Conservation (phyloP, 1,140 invertebrate species). For the Goniozus legneri region DNA sequence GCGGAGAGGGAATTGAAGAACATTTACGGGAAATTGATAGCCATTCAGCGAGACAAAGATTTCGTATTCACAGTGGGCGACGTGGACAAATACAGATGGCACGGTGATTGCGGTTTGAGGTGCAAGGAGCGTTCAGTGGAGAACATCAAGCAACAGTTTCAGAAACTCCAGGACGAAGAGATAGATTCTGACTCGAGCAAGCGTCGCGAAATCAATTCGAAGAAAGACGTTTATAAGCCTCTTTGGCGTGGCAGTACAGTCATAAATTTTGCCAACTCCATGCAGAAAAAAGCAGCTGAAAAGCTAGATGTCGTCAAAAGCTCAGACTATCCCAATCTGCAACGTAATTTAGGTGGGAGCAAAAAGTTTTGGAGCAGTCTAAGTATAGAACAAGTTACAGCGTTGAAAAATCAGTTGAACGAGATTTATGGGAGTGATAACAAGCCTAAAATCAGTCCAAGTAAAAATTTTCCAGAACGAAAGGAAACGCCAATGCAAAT, state of each 20-base stretch:
- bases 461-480: constrained; percentile 38
- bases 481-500: constrained; percentile 28
- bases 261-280: constrained; percentile 67
- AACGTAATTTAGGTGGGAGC: constrained; percentile 62
- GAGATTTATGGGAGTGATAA: constrained; percentile 73
- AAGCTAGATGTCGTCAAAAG: constrained; percentile 30
- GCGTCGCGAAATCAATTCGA: constrained; percentile 50
- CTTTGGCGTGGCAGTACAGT: constrained; percentile 81
- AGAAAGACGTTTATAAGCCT: constrained; percentile 72
- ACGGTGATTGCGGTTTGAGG: constrained; percentile 71
- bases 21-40: constrained; percentile 74
- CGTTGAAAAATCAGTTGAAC: constrained; percentile 75
- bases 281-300: constrained; percentile 54
- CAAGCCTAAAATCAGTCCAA: constrained; percentile 28
- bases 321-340: constrained; percentile 32
- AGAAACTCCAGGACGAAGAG: constrained; percentile 55
- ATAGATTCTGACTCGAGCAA: constrained; percentile 46
- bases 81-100: constrained; percentile 68
- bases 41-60: constrained; percentile 77
- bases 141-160: constrained; percentile 73
- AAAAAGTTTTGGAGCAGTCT: constrained; percentile 78
- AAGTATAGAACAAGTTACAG: constrained; percentile 79
- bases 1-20: constrained; percentile 78
- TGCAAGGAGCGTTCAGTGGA: constrained; percentile 84
- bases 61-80: constrained; percentile 76